Percentiles rank a stretch among this genome's conserved stretches.
Conservation (phyloP, 2,888 invertebrate species). For the Sipha maydis region DNA sequence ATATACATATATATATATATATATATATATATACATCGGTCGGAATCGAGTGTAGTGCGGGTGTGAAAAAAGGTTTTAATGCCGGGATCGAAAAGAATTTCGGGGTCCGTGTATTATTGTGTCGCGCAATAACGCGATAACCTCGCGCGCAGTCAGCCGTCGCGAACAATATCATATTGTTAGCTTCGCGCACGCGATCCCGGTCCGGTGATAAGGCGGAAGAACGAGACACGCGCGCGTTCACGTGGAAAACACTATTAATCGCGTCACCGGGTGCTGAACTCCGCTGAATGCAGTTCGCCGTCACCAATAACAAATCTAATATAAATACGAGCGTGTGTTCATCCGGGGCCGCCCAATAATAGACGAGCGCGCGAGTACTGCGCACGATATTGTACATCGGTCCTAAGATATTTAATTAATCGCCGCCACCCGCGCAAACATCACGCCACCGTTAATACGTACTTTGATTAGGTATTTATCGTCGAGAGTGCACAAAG, state of each 20-base stretch:
- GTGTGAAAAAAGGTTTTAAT: constrained; percentile 4
- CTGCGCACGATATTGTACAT: too few species aligned
- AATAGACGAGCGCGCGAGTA: too few species aligned
- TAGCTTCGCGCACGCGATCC: constrained; percentile 36
- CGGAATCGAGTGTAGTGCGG: background rate
- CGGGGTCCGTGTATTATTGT: background rate
- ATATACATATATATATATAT: too few species aligned
- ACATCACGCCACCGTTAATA: too few species aligned
- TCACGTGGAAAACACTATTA: constrained; percentile 51
- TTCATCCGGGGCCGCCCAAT: too few species aligned
- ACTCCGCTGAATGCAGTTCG: constrained; percentile 1
- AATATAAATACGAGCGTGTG: background rate
- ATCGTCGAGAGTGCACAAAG: too few species aligned
- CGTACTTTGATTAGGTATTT: too few species aligned
- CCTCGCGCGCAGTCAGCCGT: constrained; percentile 34
- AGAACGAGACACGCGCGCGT: background rate
- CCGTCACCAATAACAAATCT: background rate
- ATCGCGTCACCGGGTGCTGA: constrained; percentile 38
- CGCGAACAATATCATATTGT: constrained; percentile 18
- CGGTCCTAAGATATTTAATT: too few species aligned
- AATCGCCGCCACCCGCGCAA: too few species aligned
- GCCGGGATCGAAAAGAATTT: background rate
- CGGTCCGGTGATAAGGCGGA: constrained; percentile 27
- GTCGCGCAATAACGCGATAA: constrained; percentile 27
- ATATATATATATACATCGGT: background rate